Conservation (phyloP, 2,113 vertebrate genomes). For the Sardina pilchardus region DNA sequence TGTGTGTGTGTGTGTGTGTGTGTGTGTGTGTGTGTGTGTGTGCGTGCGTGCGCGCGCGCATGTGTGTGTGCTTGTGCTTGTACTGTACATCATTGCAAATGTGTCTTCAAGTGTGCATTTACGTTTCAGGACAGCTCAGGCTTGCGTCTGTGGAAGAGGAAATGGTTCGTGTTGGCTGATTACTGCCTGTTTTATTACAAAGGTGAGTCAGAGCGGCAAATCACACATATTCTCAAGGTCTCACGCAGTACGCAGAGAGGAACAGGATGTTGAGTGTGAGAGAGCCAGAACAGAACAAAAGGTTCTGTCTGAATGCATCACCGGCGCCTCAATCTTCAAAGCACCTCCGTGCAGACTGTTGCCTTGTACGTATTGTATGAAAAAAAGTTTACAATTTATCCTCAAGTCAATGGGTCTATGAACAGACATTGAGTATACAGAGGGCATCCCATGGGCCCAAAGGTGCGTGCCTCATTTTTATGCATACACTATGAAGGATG, state of each 20-base stretch:
- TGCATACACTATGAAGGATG: not conserved
- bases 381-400: not conserved
- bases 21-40: not conserved
- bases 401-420: not conserved
- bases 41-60: conserved; percentile 22
- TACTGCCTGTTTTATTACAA: conserved; percentile 98
- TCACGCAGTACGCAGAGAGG: not conserved
- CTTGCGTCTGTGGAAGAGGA: conserved; percentile 94
- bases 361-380: too few relatives aligned
- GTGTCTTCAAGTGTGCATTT: not conserved
- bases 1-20: conserved; percentile 11
- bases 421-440: not conserved
- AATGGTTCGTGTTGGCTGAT: conserved; percentile 95
- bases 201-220: conserved; percentile 75
- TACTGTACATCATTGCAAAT: not conserved
- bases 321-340: too few relatives aligned
- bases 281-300: not conserved
- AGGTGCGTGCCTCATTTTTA: not conserved
- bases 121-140: conserved; percentile 90
- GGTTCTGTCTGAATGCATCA: too few relatives aligned
- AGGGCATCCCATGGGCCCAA: too few relatives aligned
- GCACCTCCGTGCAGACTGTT: too few relatives aligned
- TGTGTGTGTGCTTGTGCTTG: not conserved
- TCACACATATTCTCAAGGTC: not conserved
- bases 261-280: not conserved